phyloP scores from a whole-genome alignment of 2,113 vertebrate species.

The Hystrix brachyura region DNA sequence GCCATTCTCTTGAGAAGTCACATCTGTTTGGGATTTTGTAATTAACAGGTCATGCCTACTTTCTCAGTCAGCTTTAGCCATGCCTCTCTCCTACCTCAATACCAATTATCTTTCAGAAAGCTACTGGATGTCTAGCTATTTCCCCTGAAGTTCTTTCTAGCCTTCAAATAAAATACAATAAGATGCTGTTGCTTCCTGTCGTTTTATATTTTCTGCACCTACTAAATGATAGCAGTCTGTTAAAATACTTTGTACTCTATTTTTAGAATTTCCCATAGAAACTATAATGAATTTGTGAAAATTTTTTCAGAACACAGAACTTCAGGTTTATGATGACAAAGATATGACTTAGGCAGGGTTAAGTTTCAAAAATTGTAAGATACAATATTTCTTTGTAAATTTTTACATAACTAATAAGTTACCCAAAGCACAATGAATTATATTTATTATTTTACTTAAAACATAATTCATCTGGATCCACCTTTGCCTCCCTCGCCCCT shows the following conservation, averaged over 20 bases:
- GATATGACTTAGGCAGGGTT: conserved; percentile 19
- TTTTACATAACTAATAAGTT: neutral
- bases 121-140: conserved; percentile 15
- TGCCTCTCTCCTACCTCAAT: too few species aligned
- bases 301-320: conserved; percentile 28
- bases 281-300: neutral
- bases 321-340: conserved; percentile 44
- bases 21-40: too few species aligned
- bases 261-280: conserved; percentile 41
- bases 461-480: neutral
- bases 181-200: conserved; percentile 8
- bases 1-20: too few species aligned
- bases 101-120: conserved; percentile 9
- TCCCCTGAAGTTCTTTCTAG: conserved; percentile 2
- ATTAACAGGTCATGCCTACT: too few species aligned
- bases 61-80: too few species aligned
- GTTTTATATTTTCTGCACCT: conserved; percentile 45
- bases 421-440: neutral
- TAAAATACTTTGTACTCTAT: neutral
- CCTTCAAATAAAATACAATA: conserved; percentile 16
- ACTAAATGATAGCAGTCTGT: conserved; percentile 30
- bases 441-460: conserved; percentile 28
- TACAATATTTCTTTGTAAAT: neutral
- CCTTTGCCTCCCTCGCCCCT: neutral
- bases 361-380: neutral